A percentile compares a stretch with the other conserved stretches of the same genome.
Evolutionary conservation across 2,888 invertebrate species (phyloP).

Genomic region (Eupithecia dodoneata): DNA sequence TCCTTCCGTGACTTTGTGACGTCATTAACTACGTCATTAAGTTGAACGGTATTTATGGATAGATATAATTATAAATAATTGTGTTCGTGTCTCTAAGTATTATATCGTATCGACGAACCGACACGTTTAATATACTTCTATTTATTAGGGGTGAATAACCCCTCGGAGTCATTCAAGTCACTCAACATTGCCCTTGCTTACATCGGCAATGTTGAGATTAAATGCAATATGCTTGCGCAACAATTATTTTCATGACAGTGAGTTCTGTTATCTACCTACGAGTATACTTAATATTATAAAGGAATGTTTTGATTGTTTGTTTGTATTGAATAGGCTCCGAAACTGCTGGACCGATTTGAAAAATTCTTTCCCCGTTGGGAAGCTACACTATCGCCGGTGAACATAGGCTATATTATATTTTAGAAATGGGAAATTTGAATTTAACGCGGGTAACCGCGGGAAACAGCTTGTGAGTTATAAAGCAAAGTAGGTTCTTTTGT

Average conservation of each 20-base stretch:
- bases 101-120: not conserved
- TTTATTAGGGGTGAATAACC: not conserved
- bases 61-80: not conserved
- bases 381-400: too few relatives aligned
- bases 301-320: too few relatives aligned
- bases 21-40: not conserved
- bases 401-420: too few relatives aligned
- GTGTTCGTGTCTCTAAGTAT: not conserved
- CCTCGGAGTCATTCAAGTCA: not conserved
- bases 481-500: not conserved
- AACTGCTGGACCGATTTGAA: too few relatives aligned
- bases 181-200: not conserved
- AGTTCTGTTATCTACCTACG: not conserved
- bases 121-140: not conserved
- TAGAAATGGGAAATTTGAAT: too few relatives aligned
- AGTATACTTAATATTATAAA: too few relatives aligned
- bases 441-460: too few relatives aligned
- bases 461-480: not conserved
- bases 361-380: too few relatives aligned
- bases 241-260: not conserved
- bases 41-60: not conserved
- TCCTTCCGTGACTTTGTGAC: slow-evolving; percentile 4
- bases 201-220: not conserved
- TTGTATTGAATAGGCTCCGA: too few relatives aligned
- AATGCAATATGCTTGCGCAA: not conserved